Evolutionary conservation across 2,888 invertebrate genomes (phyloP).

Genomic region (Acanthosepion esculentum): DNA sequence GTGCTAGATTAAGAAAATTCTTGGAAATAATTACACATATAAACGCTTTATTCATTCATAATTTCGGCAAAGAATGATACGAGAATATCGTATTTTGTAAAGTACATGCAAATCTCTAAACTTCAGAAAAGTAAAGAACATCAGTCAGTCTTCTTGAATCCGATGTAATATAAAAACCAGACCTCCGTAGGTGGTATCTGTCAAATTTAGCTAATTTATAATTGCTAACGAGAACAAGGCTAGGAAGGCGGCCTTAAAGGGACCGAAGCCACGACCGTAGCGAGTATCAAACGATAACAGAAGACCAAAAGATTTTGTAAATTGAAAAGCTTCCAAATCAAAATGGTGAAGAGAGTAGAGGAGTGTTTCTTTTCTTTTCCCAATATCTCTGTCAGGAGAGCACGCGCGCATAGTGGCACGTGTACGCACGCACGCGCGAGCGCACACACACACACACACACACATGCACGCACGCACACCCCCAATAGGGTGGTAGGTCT

Average conservation of each 20-base stretch:
- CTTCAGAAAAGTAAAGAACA: background rate
- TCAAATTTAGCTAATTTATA: constrained; percentile 8
- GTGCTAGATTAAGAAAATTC: background rate
- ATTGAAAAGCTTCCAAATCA: constrained; percentile 33
- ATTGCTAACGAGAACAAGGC: background rate
- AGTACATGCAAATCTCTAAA: background rate
- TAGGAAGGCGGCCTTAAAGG: background rate
- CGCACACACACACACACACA: too few species aligned
- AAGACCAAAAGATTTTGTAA: background rate
- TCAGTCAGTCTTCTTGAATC: background rate
- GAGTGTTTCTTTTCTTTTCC: background rate
- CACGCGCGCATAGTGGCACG: background rate
- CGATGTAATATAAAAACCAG: background rate
- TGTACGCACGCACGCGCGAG: background rate
- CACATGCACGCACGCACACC: too few species aligned
- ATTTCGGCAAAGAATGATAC: background rate
- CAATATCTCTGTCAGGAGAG: background rate
- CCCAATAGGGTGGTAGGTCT: background rate
- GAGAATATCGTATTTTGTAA: background rate
- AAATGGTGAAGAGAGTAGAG: background rate
- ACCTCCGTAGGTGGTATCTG: background rate
- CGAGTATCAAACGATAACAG: background rate
- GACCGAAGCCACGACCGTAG: background rate
- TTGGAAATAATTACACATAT: background rate
- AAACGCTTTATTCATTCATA: too few species aligned